Base-by-base conservation (phyloP, 2,797 vertebrate species). In the Rhynchonycteris naso region DNA sequence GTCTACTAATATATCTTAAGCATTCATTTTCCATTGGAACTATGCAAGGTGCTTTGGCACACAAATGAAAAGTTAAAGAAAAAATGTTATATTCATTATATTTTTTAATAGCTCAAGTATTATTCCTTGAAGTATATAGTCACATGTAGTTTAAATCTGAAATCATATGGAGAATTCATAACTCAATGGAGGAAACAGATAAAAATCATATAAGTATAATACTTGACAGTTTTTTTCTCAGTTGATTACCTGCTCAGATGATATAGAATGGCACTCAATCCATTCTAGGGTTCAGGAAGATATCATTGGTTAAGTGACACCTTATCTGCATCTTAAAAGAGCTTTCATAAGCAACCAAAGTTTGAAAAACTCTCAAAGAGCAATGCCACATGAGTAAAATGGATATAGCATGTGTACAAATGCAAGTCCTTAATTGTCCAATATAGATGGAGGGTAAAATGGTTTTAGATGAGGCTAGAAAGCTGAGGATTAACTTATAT, bases 1-100 rank as follows among this genome's bases (percentile, higher is more conserved):
- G 30, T 71, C 26, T 72, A 47, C n/a, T 94, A 92, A 96, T 96
- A 79, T 96, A 79, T 88, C 78, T 79, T 66, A 88, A 93, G 52
- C 13, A 61, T 30, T 56, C 54, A 59, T 87, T 94, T 90, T 93
- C 88, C 59, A 82, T 5, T 78, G 74, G 69, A 92, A 71, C 38
- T 66, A 33, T 71, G 58, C 78, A 93, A 91, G 84, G 47, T 93
- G 28, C 54, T 63, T 38, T 93, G 33, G 43, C 74, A 90, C 61
- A 83, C 50, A 92, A 56, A 63, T 88, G 82, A 74, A 76, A 91
- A 69, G 3, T 18, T 72, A 91, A 93, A 79, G 59, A 88, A n/a
- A 69, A 86, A 91, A 96, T 47, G 5, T 24, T 22, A 78, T 8
- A 81, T 21, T 72, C 54, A 61, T 82, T 61, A 50, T 30, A 4